Base-by-base conservation (phyloP, 2,113 vertebrate genomes). In the Myiagra hebetior region DNA sequence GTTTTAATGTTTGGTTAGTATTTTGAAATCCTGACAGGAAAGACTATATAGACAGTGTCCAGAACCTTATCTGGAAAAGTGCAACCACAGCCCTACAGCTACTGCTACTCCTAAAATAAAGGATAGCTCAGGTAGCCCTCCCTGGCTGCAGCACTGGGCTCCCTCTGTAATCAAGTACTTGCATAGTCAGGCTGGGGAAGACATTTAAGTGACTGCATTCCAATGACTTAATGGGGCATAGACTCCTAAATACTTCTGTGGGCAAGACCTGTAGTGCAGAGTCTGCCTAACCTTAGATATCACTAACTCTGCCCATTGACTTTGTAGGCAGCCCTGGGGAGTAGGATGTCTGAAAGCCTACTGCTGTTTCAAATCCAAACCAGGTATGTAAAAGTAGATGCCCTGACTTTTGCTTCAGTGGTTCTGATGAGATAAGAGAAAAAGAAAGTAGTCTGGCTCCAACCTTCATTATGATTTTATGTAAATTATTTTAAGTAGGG, bases 381-480 rank as follows among this genome's bases (percentile, higher is more conserved):
- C 74, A 92, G 79, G 55, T 93, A 88, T 50, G 55, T 92, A 74
- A 67, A 90, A 93, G 88, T 35, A 79, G 59, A 93, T 77, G 92
- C 30, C 53, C 79, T 86, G 83, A 77, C 92, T 96, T 97, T 83
- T 85, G 91, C 92, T 95, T 94, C 95, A 92, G 86, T 94, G 91
- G 64, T 87, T 91, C 78, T 91, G 93, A 96, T 95, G 94, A 96
- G 95, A 96, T 95, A 96, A 92, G 76, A 92, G 82, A 94, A 93
- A 92, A 95, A 91, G 39, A 83, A 91, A 93, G 93, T 93, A 94
- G 89, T 94, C 87, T 96, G 92, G 72, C 85, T 85, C 81, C 92
- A 94, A 77, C 14, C 65, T 86, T 93, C 95, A 97, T 97, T 97
- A 96, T 68, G 50, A 81, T 91, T 97, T 97, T 74, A 96, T 96